A percentile compares a stretch with the other conserved stretches of the same genome.
Conservation (phyloP, 2,113 vertebrate genomes). For the Megalops atlanticus region DNA sequence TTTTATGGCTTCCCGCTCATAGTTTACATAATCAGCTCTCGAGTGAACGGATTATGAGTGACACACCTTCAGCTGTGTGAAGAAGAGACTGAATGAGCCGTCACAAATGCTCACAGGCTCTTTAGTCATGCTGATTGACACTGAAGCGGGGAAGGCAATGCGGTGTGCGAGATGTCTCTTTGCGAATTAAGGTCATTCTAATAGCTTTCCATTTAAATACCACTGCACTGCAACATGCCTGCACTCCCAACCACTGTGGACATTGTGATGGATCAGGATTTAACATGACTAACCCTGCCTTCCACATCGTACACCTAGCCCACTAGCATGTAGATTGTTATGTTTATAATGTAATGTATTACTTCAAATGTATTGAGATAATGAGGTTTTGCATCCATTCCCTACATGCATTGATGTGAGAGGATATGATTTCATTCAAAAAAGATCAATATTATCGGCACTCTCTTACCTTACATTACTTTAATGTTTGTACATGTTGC, state of each 20-base stretch:
- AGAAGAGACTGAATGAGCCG: conserved; percentile 18
- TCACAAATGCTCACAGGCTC: not conserved
- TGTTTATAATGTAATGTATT: no score
- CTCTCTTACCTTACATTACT: no score
- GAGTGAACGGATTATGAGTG: conserved; percentile 2
- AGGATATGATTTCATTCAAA: no score
- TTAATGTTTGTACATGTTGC: not conserved
- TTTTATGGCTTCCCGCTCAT: not conserved
- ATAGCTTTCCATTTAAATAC: not conserved
- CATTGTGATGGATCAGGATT: not conserved
- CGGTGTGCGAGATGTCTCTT: not conserved
- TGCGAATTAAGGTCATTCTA: not conserved
- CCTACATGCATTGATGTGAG: no score
- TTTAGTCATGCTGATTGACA: conserved; percentile 11
- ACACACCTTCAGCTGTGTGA: not conserved
- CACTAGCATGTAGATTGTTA: no score
- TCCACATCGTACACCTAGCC: no score
- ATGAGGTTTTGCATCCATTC: no score
- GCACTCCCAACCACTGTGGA: not conserved
- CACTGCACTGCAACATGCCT: not conserved
- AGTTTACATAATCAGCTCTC: no score
- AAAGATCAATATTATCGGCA: no score
- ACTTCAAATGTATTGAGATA: no score
- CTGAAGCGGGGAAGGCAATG: not conserved
- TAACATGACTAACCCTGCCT: no score